Percentiles rank a stretch among this genome's conserved stretches.
Conservation (phyloP, 2,113 vertebrate species). For the Gallinago media region DNA sequence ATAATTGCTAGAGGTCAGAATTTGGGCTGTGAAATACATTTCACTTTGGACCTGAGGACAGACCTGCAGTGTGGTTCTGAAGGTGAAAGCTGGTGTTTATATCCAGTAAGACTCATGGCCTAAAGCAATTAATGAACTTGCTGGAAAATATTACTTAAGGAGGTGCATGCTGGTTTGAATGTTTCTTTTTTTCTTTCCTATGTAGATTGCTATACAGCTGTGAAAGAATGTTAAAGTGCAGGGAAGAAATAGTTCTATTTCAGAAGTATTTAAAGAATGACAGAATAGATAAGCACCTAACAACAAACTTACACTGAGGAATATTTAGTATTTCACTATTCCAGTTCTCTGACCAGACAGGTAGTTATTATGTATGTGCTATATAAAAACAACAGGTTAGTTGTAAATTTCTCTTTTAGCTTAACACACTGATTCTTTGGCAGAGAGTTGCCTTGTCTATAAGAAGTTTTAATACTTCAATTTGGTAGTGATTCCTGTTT, state of each 20-base stretch:
- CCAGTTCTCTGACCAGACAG: not conserved
- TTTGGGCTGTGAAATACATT: conserved; percentile 22
- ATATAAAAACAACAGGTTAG: not conserved
- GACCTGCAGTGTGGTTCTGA: not conserved
- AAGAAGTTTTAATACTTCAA: not conserved
- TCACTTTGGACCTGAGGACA: not conserved
- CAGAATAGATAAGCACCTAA: conserved; percentile 14
- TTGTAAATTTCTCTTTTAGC: not conserved
- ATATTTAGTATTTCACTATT: not conserved
- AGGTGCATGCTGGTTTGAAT: not conserved
- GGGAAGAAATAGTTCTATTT: not conserved
- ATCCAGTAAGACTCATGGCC: not conserved
- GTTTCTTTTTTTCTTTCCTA: not conserved
- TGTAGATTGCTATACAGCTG: not conserved
- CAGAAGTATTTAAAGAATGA: conserved; percentile 13
- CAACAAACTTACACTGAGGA: not conserved
- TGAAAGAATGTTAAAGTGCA: not conserved
- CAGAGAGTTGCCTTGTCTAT: not conserved
- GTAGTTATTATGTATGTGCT: not conserved
- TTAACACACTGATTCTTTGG: not conserved
- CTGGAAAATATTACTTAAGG: not conserved
- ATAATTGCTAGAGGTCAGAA: conserved; percentile 24
- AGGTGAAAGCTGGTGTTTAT: conserved; percentile 3
- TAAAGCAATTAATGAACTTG: conserved; percentile 2
- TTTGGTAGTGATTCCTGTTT: not conserved